Percentiles rank a stretch among this genome's conserved stretches.
phyloP scores from a whole-genome alignment of 37 sponge, comb jelly and placozoan genomes.

The Cladorhizidae sp. region DNA sequence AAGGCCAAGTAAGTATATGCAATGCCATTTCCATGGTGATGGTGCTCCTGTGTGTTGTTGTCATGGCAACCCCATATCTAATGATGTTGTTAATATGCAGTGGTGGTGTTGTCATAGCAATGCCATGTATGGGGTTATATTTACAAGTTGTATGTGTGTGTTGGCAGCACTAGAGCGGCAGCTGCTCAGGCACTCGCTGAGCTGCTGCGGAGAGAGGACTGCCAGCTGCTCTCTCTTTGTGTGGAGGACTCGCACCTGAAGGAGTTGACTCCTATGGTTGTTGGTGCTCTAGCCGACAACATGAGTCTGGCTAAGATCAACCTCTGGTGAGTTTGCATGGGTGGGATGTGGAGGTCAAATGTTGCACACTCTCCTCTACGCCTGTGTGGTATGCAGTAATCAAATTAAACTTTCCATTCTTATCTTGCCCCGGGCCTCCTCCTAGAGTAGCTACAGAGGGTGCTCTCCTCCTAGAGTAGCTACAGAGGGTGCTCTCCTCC shows the following conservation, averaged over 20 bases:
- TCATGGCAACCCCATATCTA: too few species aligned
- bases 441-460: too few species aligned
- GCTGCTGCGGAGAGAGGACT: conserved; percentile 43
- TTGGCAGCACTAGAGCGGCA: conserved; percentile 18
- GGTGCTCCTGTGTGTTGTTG: background rate
- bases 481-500: too few species aligned
- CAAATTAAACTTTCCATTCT: too few species aligned
- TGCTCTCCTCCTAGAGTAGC: too few species aligned
- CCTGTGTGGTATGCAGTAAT: too few species aligned
- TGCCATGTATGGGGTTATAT: background rate
- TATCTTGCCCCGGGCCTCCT: too few species aligned
- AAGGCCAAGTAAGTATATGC: conserved; percentile 35
- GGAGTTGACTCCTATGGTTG: conserved; percentile 36
- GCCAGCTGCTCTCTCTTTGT: conserved; percentile 44
- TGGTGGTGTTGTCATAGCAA: background rate
- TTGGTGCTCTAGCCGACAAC: conserved; percentile 61
- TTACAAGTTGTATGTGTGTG: background rate
- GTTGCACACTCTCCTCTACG: background rate
- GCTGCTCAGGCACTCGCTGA: conserved; percentile 23
- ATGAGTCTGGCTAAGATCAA: conserved; percentile 46
- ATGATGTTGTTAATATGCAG: too few species aligned
- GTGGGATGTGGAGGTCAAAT: background rate
- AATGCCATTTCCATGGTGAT: background rate
- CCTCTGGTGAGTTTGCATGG: conserved; percentile 52
- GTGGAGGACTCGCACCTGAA: conserved; percentile 65